These are phyloP conservation scores for Psittacula cyanocephala DNA, from an alignment of 2,113 vertebrate species.

Conservation along the genomic window DNA sequence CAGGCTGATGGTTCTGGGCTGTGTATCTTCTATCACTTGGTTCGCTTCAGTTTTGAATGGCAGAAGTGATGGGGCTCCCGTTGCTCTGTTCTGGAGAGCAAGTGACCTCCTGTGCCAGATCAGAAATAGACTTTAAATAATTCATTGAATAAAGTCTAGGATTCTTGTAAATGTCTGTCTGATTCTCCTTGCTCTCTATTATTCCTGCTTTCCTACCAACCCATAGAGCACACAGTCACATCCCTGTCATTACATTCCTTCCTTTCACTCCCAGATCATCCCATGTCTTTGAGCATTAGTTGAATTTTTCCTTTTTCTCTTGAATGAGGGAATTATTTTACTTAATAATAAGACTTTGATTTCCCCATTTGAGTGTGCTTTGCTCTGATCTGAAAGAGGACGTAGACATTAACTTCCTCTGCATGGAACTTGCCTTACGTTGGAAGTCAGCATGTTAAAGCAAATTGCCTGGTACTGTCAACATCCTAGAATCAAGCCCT, in stretches of 20 bases:
- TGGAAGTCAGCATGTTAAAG: neutral
- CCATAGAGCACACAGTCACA: neutral
- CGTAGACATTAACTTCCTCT: neutral
- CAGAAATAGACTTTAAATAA: conserved; percentile 62
- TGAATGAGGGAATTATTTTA: conserved; percentile 14
- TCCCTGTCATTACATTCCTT: neutral
- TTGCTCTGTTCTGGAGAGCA: neutral
- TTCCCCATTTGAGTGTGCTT: neutral
- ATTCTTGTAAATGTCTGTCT: conserved; percentile 53
- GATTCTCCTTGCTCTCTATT: conserved; percentile 22
- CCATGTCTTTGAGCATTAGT: neutral
- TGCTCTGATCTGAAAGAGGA: neutral
- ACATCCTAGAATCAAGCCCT: neutral
- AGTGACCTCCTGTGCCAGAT: conserved; percentile 41
- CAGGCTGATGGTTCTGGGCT: neutral
- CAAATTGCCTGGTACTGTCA: neutral
- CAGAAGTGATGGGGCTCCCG: neutral
- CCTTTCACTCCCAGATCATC: neutral
- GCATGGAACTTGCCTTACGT: neutral
- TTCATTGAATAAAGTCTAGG: conserved; percentile 66
- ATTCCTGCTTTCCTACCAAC: neutral
- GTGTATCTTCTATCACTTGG: neutral
- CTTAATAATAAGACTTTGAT: conserved; percentile 21
- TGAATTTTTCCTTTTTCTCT: neutral
- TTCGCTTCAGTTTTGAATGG: neutral